These are phyloP conservation scores for Polyodon spathula DNA, from an alignment of 2,113 vertebrate species.

Conservation along the genomic window DNA sequence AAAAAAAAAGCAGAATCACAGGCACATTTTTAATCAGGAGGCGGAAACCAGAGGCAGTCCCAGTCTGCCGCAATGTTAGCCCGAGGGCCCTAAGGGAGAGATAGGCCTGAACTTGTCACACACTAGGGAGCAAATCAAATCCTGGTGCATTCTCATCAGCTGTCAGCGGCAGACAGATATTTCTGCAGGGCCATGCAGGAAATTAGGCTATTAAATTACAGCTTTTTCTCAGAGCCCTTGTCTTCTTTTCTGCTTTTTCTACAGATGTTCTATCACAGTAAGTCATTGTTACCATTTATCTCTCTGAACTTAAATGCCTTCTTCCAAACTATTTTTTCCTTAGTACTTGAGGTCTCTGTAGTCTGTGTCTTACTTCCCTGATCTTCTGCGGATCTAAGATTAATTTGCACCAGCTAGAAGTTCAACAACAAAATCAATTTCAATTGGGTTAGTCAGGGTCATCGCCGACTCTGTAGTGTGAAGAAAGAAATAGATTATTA, in stretches of 20 bases:
- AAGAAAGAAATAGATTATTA: slow-evolving; percentile 72
- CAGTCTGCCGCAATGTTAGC: slow-evolving; percentile 16
- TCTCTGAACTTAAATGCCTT: slow-evolving; percentile 71
- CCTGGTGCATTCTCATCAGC: slow-evolving; percentile 73
- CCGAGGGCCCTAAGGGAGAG: slow-evolving; percentile 27
- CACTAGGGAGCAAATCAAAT: slow-evolving; percentile 68
- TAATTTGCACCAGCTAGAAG: slow-evolving; percentile 70
- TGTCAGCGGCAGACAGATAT: slow-evolving; percentile 73
- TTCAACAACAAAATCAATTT: slow-evolving; percentile 92
- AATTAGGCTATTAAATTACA: slow-evolving; percentile 93
- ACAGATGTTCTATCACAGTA: slow-evolving; percentile 82
- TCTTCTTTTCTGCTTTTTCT: slow-evolving; percentile 61
- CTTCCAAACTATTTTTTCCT: slow-evolving; percentile 55
- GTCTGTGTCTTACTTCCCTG: slow-evolving; percentile 53
- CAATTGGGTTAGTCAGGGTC: slow-evolving; percentile 76
- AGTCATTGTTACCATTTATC: slow-evolving; percentile 80
- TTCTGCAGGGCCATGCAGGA: slow-evolving; percentile 76
- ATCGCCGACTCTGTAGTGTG: slow-evolving; percentile 51
- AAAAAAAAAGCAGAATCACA: slow-evolving; percentile 9
- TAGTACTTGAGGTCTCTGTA: slow-evolving; percentile 55
- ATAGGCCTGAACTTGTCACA: slow-evolving; percentile 70
- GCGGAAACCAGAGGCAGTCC: slow-evolving; percentile 21
- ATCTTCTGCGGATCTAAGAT: slow-evolving; percentile 68
- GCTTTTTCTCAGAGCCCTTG: slow-evolving; percentile 59
- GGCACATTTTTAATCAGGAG: slow-evolving; percentile 20